Evolutionary conservation across 2,113 vertebrate species (phyloP), one percentile per base, ranked within the genome.

Genomic region (Tringa solitaria): DNA sequence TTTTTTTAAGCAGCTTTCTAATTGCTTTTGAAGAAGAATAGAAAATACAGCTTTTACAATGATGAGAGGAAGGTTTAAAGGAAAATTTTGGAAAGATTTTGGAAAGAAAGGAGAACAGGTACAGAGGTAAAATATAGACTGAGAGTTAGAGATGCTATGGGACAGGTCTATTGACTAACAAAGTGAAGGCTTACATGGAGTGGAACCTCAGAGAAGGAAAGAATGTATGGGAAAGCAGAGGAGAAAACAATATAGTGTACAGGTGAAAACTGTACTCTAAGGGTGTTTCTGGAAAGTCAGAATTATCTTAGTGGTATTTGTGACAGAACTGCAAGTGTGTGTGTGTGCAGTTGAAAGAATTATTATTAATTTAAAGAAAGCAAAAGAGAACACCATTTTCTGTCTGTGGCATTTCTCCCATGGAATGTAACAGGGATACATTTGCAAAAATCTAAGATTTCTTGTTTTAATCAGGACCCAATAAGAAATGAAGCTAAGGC

Each of bases 221-320:
- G 41, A 39, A 67, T 0, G 3, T 3, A 46, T 7, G 60, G 11
- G 9, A 74, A 81, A 32, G 4, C 16, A n/a, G 19, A 9, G 2
- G 59, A 88, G 15, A 5, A 59, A 51, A 92, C 43, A 74, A 28
- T 14, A 14, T 10, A 20, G 4, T 23, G 33, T 9, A 23, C 0
- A 22, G 22, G 22, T 48, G 48, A 48, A 48, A 48, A 48, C 48
- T 23, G 22, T 23, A 48, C 48, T 23, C 0, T 46, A 81, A 59
- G 2, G 9, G 4, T 28, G 6, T 72, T 79, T 85, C 63, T 64
- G 33, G 14, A 39, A 91, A 82, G 24, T 12, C 21, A 79, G 6
- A 0, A 1, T 60, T 4, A 33, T 23, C 14, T 33, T 54, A 24
- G 48, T 0, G 0, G 10, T 28, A 33, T 60, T 60, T 85, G 20